Conservation (phyloP, 2,888 invertebrate genomes). For the Cheilosia pagana region DNA sequence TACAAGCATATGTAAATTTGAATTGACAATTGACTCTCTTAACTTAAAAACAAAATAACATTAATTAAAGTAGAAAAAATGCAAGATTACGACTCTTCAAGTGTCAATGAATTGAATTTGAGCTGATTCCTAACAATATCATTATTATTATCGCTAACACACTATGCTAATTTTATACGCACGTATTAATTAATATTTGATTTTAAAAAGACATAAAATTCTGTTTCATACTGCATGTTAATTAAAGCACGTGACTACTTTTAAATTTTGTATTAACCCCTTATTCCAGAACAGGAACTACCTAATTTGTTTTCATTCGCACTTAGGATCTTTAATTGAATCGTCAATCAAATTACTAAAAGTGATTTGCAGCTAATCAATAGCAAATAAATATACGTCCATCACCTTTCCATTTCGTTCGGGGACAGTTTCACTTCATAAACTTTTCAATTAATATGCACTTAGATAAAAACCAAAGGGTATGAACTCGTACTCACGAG, state of each 20-base stretch:
- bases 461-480: conserved; percentile 44
- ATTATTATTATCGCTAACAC: no score
- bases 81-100: no score
- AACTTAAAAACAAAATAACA: no score
- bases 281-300: neutral
- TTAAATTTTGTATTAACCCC: conserved; percentile 11
- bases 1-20: no score
- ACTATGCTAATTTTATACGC: no score
- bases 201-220: neutral
- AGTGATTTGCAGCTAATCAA: conserved; percentile 2
- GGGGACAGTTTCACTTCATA: conserved; percentile 31
- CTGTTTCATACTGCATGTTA: neutral
- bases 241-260: conserved; percentile 40
- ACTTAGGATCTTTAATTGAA: conserved; percentile 44
- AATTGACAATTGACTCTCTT: no score
- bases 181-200: no score
- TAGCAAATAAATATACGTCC: neutral
- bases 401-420: conserved; percentile 41
- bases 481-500: conserved; percentile 23
- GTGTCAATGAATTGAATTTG: no score
- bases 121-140: no score
- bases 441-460: conserved; percentile 31
- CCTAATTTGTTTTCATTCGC: conserved; percentile 12
- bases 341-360: conserved; percentile 47
- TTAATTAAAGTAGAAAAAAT: no score